Evolutionary conservation across 2,888 invertebrate genomes (phyloP).

Genomic region (Tipula unca): DNA sequence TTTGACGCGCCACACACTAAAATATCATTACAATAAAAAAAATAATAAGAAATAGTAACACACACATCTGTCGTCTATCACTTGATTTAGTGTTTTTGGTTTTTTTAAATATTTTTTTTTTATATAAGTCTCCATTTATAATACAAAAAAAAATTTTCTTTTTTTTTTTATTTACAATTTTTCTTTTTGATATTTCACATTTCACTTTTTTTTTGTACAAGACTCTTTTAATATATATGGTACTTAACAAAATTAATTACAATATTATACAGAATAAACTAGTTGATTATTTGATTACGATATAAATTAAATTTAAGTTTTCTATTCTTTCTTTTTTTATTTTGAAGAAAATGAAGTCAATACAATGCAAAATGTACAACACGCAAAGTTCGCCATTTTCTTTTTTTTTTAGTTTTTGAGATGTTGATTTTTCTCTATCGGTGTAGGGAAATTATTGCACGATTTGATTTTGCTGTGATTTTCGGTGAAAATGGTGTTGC

Average conservation of each 20-base stretch:
- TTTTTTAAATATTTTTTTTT: slow-evolving; percentile 9
- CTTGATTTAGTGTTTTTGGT: slow-evolving; percentile 17
- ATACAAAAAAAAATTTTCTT: slow-evolving; percentile 14
- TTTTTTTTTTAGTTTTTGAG: slow-evolving; percentile 23
- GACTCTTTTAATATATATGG: not conserved
- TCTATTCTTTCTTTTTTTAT: slow-evolving; percentile 9
- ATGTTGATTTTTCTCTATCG: not conserved
- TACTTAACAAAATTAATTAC: slow-evolving; percentile 1
- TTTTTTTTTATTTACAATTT: slow-evolving; percentile 9
- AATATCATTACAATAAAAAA: slow-evolving; percentile 16
- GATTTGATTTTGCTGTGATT: not conserved
- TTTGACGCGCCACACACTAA: slow-evolving; percentile 21
- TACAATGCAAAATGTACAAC: slow-evolving; percentile 26
- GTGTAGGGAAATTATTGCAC: not conserved
- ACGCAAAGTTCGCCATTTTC: slow-evolving; percentile 28
- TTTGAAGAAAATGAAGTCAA: slow-evolving; percentile 19
- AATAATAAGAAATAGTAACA: slow-evolving; percentile 9
- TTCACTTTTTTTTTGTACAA: slow-evolving; percentile 18
- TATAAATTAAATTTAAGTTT: not conserved
- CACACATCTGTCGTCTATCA: slow-evolving; percentile 20
- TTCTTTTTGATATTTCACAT: slow-evolving; percentile 15
- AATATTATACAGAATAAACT: not conserved
- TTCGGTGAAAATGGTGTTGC: not conserved
- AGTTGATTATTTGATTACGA: slow-evolving; percentile 1
- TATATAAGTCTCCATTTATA: slow-evolving; percentile 19